Conservation (phyloP, 2,797 vertebrate genomes). For the Acrossocheilus wenchowensis region DNA sequence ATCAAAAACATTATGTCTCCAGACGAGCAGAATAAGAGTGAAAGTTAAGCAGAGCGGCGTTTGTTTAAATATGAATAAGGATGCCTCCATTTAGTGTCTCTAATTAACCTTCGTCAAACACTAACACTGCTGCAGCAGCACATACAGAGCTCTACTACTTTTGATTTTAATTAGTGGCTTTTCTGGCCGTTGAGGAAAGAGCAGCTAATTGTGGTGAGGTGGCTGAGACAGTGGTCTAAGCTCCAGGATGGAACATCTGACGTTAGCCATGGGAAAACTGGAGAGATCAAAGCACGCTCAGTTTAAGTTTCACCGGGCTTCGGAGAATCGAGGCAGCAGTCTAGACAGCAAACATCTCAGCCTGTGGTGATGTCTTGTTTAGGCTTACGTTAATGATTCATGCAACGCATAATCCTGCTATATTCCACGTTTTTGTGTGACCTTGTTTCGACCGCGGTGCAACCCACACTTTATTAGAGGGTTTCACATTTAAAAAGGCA, state of each 20-base stretch:
- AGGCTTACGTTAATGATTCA: constrained; percentile 47
- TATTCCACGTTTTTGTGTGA: constrained; percentile 14
- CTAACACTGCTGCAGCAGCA: constrained; percentile 20
- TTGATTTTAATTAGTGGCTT: constrained; percentile 59
- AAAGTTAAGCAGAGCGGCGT: constrained; percentile 10
- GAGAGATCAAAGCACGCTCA: constrained; percentile 38
- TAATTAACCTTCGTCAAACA: constrained; percentile 43
- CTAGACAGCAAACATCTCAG: constrained; percentile 55
- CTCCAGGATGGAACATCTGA: constrained; percentile 55
- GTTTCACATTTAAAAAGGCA: constrained; percentile 10
- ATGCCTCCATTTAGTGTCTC: constrained; percentile 32
- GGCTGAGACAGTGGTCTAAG: constrained; percentile 50
- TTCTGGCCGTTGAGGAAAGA: constrained; percentile 55
- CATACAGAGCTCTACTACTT: not conserved
- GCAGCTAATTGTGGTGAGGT: constrained; percentile 58
- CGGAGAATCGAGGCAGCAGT: constrained; percentile 44
- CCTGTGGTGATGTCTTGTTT: constrained; percentile 49
- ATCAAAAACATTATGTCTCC: not conserved
- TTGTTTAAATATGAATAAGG: constrained; percentile 7
- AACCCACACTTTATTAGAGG: not conserved
- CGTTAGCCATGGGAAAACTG: constrained; percentile 58
- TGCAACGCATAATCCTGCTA: constrained; percentile 6
- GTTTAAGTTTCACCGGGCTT: constrained; percentile 32
- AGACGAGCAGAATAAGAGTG: not conserved
- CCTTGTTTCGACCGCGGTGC: constrained; percentile 17